Evolutionary conservation across 2,797 vertebrate genomes (phyloP), one percentile per base, ranked within the genome.

Genomic region (Geotrypetes seraphini): DNA sequence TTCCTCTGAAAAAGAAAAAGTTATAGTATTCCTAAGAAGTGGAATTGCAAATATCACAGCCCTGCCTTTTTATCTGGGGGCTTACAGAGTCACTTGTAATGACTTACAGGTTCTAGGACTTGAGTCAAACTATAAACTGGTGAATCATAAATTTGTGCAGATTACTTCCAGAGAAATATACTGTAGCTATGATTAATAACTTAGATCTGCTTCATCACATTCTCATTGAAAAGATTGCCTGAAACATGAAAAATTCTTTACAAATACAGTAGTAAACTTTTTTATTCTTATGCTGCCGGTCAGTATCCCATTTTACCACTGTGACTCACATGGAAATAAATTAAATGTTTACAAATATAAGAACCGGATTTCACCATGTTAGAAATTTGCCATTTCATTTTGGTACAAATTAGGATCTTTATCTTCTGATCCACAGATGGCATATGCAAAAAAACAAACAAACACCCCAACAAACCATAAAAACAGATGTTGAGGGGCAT

Each of bases 341-440:
- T 20, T 29, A 25, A 33, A 16, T 30, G 36, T 16, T 22, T 44
- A 33, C 50, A 66, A 51, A 61, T 41, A 63, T 5, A 36, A 22
- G 50, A 0, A 2, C 19, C 29, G 45, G 26, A 31, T 10, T 19
- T 10, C n/a, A 25, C 35, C 31, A 43, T 47, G 21, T 35, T 42
- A 57, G 33, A 50, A 46, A 36, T 33, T 48, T 25, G 36, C 16
- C 33, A 60, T 36, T 46, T 29, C 34, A 36, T 15, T 55, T 28
- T 11, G 10, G 36, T 15, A 50, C 21, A 24, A 61, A 50, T 38
- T 30, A 57, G 63, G 31, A 36, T 26, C 10, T 41, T 55, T 69
- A 61, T 61, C 53, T 59, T 60, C 40, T 36, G 57, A 36, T 36
- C 22, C 24, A 19, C 51, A 65, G 45, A 50, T 39, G 44, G 32